Base-by-base conservation (phyloP, 1,140 invertebrate species). In the Drosophila erecta region DNA sequence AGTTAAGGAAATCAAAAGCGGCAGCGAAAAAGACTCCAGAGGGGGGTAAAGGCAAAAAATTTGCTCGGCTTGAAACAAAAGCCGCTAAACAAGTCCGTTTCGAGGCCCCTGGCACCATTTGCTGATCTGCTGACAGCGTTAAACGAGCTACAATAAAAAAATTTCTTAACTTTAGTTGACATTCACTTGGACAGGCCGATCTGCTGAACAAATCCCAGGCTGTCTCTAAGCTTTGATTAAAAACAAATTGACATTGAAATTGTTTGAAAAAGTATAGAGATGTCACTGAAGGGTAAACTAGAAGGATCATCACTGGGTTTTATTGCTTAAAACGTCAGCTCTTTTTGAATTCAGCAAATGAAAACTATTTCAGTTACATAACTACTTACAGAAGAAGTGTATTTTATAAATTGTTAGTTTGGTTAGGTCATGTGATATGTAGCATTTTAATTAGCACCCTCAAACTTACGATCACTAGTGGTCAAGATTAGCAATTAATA, bases 1-100 rank as follows among this genome's bases (percentile, higher is more conserved):
- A 74, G 71, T 79, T 76, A 58, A 75, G 74, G 59, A 81, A 85
- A 85, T 84, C 81, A 85, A 71, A 85, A 84, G 80, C 80, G 43
- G 80, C 80, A 54, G 75, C 79, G 81, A 22, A 15, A 51, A n/a
- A 65, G 72, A 85, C 75, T 54, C 51, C 66, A 83, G 65, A 72
- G 51, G 67, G 30, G 59, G 37, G 24, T 12, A 11, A 1, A 33
- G 33, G 57, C 57, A 54, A 62, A 86, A 85, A 85, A 59, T 49
- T 53, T 58, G 37, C 65, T 46, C 67, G 59, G 43, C 49, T 55
- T 71, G 67, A 78, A 77, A 78, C 59, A 78, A 78, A 78, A 71
- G 79, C 69, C 79, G 79, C 67, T 81, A 35, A 51, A 64, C 79
- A 81, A 81, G 74, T 81, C 60, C 72, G 75, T 70, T 71, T 35